A percentile compares a stretch with the other conserved stretches of the same genome.
Conservation (phyloP, 1,140 invertebrate species). For the Vanessa atalanta region DNA sequence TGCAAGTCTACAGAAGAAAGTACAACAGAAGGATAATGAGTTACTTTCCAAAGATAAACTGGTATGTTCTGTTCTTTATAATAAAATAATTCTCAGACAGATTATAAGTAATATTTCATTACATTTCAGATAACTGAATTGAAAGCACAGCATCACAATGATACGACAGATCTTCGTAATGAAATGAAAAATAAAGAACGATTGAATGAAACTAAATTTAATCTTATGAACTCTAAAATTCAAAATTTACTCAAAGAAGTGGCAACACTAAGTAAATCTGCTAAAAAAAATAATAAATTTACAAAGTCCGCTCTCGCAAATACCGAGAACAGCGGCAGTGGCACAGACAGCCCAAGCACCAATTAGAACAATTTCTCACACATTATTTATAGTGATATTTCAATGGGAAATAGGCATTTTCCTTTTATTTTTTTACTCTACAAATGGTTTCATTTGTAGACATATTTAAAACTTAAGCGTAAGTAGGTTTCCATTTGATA, state of each 20-base stretch:
- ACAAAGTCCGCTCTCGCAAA: constrained; percentile 70
- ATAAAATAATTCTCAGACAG: no score
- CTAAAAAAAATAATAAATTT: constrained; percentile 83
- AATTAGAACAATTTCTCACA: constrained; percentile 66
- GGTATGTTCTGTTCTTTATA: constrained; percentile 77
- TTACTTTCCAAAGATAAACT: constrained; percentile 94
- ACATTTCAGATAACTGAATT: constrained; percentile 91
- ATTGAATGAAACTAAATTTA: constrained; percentile 90
- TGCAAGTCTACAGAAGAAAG: constrained; percentile 93
- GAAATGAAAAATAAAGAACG: constrained; percentile 92
- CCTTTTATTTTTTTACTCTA: constrained; percentile 79
- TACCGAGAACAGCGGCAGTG: constrained; percentile 87
- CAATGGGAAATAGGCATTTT: constrained; percentile 58
- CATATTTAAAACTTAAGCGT: constrained; percentile 64
- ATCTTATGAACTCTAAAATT: constrained; percentile 89
- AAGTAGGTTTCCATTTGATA: constrained; percentile 70
- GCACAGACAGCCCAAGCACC: constrained; percentile 86
- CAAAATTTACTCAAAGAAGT: constrained; percentile 91
- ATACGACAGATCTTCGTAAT: constrained; percentile 90
- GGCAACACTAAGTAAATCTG: constrained; percentile 89
- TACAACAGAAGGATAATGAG: constrained; percentile 91
- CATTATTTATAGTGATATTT: constrained; percentile 44
- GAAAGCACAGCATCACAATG: constrained; percentile 94
- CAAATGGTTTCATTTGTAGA: constrained; percentile 78
- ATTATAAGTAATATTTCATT: background rate